phyloP scores from a whole-genome alignment of 1,140 invertebrate species.

The Nebria ingens region DNA sequence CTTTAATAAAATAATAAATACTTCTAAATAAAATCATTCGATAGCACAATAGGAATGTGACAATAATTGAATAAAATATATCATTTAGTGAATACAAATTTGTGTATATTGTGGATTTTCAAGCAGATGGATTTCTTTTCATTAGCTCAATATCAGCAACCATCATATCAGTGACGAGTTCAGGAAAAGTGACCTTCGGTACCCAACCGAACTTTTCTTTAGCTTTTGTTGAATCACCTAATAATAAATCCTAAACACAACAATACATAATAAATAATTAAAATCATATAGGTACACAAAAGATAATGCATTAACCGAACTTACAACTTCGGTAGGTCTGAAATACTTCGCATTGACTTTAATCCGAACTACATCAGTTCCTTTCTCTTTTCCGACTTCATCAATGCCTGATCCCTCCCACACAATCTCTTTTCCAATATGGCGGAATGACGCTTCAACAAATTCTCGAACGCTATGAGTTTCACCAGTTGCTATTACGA shows the following conservation, averaged over 20 bases:
- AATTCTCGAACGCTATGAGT: slow-evolving; percentile 94
- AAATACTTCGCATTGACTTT: slow-evolving; percentile 92
- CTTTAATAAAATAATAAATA: no score
- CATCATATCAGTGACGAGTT: slow-evolving; percentile 93
- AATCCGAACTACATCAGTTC: slow-evolving; percentile 70
- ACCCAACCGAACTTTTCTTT: slow-evolving; percentile 76
- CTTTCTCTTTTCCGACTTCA: slow-evolving; percentile 82
- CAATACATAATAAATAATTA: slow-evolving; percentile 17
- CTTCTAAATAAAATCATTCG: no score
- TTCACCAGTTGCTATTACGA: slow-evolving; percentile 94
- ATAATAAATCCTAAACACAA: slow-evolving; percentile 73
- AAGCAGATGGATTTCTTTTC: slow-evolving; percentile 83
- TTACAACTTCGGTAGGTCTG: slow-evolving; percentile 94
- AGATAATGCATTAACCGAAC: no score
- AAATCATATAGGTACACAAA: slow-evolving; percentile 10
- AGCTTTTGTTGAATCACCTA: slow-evolving; percentile 88
- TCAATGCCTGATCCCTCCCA: slow-evolving; percentile 83
- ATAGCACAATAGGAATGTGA: no score
- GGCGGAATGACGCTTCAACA: slow-evolving; percentile 81
- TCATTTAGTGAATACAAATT: background rate
- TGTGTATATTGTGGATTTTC: slow-evolving; percentile 20
- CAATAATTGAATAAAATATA: no score
- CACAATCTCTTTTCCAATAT: slow-evolving; percentile 57
- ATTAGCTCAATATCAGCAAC: slow-evolving; percentile 86
- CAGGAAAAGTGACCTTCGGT: slow-evolving; percentile 72